These are phyloP conservation scores for Xestia sexstrigata DNA, from an alignment of 2,888 invertebrate species.

Conservation along the genomic window DNA sequence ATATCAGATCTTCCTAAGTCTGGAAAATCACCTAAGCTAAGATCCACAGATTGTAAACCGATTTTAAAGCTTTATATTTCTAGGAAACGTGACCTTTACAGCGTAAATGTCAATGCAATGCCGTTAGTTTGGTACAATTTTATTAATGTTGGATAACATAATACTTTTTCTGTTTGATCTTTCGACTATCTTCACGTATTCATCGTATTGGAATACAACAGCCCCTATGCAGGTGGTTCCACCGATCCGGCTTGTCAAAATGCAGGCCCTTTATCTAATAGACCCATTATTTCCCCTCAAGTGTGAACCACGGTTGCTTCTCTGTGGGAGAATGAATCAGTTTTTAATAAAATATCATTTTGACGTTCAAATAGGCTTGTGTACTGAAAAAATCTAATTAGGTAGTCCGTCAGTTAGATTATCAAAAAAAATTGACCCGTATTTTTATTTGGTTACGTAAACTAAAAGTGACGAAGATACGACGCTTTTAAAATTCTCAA, in stretches of 20 bases:
- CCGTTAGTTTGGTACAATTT: neutral
- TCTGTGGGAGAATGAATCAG: neutral
- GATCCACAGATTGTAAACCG: neutral
- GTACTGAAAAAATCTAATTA: no score
- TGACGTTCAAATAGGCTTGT: no score
- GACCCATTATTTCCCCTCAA: neutral
- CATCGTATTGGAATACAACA: neutral
- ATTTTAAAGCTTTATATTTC: neutral
- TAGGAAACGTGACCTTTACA: neutral
- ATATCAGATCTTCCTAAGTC: neutral
- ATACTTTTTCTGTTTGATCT: neutral
- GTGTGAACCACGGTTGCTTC: neutral
- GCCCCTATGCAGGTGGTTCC: slow-evolving; percentile 12
- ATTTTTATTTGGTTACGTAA: no score
- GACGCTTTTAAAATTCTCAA: no score
- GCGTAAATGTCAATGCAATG: neutral
- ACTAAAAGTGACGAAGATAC: no score
- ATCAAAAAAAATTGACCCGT: no score
- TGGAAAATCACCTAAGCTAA: neutral
- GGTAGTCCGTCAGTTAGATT: no score
- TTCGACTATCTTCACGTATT: slow-evolving; percentile 1
- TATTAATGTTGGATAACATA: neutral
- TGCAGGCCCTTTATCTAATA: neutral
- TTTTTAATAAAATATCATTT: neutral
- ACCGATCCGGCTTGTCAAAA: neutral